Conservation (phyloP, 2,113 vertebrate genomes). For the Apteryx owenii region DNA sequence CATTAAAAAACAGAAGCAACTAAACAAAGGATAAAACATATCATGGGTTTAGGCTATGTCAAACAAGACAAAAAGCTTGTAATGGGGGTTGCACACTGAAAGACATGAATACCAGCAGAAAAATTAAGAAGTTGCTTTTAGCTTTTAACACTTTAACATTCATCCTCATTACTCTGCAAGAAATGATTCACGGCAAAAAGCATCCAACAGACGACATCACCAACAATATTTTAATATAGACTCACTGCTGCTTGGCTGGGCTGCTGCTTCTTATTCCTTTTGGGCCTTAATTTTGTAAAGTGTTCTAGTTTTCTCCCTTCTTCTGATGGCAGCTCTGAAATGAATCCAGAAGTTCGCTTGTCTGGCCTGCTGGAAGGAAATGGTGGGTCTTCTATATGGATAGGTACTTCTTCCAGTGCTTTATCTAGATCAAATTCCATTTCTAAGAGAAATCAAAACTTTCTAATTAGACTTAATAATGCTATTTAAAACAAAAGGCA, state of each 20-base stretch:
- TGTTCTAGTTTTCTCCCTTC: conserved; percentile 95
- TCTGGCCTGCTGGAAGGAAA: conserved; percentile 76
- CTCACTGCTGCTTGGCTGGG: conserved; percentile 92
- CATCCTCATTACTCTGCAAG: not conserved
- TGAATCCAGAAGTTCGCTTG: conserved; percentile 81
- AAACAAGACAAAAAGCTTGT: conserved; percentile 5
- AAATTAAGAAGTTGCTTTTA: not conserved
- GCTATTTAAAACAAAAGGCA: conserved; percentile 29
- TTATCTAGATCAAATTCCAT: conserved; percentile 99
- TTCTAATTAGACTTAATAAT: conserved; percentile 45
- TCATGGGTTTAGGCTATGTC: not conserved
- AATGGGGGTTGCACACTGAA: not conserved
- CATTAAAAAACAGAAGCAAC: not conserved
- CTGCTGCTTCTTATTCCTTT: conserved; percentile 91
- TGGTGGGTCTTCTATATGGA: conserved; percentile 87
- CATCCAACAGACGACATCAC: not conserved
- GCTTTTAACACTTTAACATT: not conserved
- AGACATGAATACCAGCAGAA: not conserved
- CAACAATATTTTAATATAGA: conserved; percentile 43
- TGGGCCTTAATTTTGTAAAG: conserved; percentile 93
- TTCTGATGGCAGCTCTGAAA: conserved; percentile 92
- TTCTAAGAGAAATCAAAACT: conserved; percentile 80
- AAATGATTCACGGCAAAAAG: not conserved
- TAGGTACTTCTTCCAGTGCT: conserved; percentile 92
- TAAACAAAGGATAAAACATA: not conserved